Conservation (phyloP, 2,888 invertebrate species). For the Panzeria rudis region DNA sequence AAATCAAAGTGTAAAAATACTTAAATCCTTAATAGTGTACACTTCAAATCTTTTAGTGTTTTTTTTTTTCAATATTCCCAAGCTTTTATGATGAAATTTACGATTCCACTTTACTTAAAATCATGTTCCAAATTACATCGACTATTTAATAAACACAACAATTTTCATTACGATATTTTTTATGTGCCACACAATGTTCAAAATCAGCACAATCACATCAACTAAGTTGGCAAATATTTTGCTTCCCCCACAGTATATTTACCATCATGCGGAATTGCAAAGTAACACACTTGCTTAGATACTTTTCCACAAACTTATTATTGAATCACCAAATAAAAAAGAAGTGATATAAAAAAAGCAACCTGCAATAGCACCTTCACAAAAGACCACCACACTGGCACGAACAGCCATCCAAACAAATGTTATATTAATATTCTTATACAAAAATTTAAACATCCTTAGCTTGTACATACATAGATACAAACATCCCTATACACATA, state of each 20-base stretch:
- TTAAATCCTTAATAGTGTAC: constrained; percentile 28
- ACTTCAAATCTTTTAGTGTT: constrained; percentile 32
- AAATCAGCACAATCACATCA: constrained; percentile 49
- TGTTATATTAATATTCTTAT: constrained; percentile 41
- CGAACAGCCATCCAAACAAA: neutral
- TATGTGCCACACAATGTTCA: constrained; percentile 46
- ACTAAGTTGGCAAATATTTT: constrained; percentile 47
- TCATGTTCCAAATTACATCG: constrained; percentile 62
- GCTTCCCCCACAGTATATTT: neutral
- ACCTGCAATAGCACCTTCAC: constrained; percentile 65
- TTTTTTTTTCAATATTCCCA: constrained; percentile 19
- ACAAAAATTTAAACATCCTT: constrained; percentile 36
- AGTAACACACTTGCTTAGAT: constrained; percentile 56
- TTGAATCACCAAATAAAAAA: constrained; percentile 66
- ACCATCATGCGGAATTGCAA: constrained; percentile 25
- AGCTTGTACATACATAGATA: neutral
- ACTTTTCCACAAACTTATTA: constrained; percentile 68
- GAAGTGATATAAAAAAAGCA: constrained; percentile 36
- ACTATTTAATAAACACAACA: constrained; percentile 71
- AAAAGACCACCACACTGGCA: constrained; percentile 54
- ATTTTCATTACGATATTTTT: constrained; percentile 70
- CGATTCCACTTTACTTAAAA: constrained; percentile 57
- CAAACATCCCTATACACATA: constrained; percentile 19
- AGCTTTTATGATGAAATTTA: constrained; percentile 56
- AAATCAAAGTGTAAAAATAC: constrained; percentile 16